These are phyloP conservation scores for Conomelus anceps DNA, from an alignment of 2,888 invertebrate species.

Conservation along the genomic window DNA sequence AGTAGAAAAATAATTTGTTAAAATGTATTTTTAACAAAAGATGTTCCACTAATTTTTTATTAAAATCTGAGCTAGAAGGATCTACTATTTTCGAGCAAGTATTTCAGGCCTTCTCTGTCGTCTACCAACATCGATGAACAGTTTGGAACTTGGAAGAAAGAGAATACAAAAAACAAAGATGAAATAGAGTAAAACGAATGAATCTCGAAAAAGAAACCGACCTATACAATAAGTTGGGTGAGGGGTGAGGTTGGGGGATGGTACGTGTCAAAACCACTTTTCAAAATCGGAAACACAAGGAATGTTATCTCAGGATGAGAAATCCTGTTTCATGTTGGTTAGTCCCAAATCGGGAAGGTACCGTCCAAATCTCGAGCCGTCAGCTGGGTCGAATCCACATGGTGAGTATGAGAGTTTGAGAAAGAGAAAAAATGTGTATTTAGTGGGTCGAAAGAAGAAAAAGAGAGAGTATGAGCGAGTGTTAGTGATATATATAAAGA, in stretches of 20 bases:
- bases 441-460: too few species aligned
- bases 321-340: conserved; percentile 16
- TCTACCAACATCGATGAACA: background rate
- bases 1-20: too few species aligned
- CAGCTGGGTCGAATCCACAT: too few species aligned
- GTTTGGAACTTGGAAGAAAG: background rate
- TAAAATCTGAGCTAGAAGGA: background rate
- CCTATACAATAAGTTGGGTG: background rate
- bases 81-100: background rate
- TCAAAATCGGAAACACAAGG: conserved; percentile 32
- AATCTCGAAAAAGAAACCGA: background rate
- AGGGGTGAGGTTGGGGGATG: conserved; percentile 43
- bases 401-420: background rate
- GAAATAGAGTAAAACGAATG: background rate
- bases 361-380: background rate
- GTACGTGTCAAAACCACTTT: conserved; percentile 30
- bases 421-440: too few species aligned
- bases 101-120: too few species aligned
- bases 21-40: too few species aligned
- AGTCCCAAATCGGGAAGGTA: conserved; percentile 22
- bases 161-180: too few species aligned
- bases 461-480: background rate
- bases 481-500: background rate
- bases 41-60: too few species aligned
- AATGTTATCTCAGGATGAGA: conserved; percentile 27